Conservation (phyloP, 2,113 vertebrate genomes). For the Ctenomys sociabilis region DNA sequence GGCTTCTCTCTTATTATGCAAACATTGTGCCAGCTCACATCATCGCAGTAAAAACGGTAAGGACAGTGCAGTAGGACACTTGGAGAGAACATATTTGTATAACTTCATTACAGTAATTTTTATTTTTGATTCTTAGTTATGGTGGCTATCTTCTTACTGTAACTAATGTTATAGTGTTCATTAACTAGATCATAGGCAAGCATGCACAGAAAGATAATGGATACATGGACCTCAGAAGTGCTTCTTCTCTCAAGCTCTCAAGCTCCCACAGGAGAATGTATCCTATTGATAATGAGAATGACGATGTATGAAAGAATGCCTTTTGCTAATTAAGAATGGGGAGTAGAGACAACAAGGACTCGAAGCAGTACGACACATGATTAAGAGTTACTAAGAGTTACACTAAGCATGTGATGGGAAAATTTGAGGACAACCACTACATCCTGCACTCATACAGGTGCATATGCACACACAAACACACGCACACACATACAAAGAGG, state of each 20-base stretch:
- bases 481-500: background rate
- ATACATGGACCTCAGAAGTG: background rate
- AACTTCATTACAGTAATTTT: background rate
- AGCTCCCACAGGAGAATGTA: background rate
- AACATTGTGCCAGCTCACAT: too few relatives aligned
- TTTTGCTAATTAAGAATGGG: background rate
- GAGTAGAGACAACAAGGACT: rapidly evolving
- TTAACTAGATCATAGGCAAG: background rate
- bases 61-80: background rate
- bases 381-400: too few relatives aligned
- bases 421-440: rapidly evolving
- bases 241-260: too few relatives aligned
- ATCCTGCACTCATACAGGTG: background rate
- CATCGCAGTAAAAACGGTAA: background rate
- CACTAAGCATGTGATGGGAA: background rate
- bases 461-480: background rate
- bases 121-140: background rate
- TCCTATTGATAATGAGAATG: background rate
- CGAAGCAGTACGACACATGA: too few relatives aligned
- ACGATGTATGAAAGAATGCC: background rate
- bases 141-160: background rate
- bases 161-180: background rate
- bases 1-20: too few relatives aligned
- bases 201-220: background rate
- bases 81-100: background rate